phyloP scores from a whole-genome alignment of 2,113 vertebrate genomes.

The Catagonus wagneri region DNA sequence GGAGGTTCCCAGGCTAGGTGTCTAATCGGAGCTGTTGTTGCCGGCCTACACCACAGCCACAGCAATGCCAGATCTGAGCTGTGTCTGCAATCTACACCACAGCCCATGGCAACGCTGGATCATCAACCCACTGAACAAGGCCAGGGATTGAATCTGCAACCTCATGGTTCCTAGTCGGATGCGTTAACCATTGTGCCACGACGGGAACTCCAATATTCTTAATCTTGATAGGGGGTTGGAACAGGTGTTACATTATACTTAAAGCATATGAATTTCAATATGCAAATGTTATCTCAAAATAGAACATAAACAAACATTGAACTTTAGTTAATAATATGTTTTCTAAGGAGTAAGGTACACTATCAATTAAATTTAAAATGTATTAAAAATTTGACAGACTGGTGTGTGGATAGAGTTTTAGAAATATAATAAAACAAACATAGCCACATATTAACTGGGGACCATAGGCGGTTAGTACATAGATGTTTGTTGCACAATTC shows the following conservation, averaged over 20 bases:
- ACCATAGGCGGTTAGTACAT: background rate
- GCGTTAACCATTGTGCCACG: too few species aligned
- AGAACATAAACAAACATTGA: slow-evolving; percentile 39
- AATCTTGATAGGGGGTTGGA: too few species aligned
- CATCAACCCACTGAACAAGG: too few species aligned
- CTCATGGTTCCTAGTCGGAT: too few species aligned
- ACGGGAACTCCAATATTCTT: too few species aligned
- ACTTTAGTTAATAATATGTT: slow-evolving; percentile 1
- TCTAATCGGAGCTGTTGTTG: too few species aligned
- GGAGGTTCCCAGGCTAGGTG: too few species aligned
- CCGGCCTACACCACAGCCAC: too few species aligned
- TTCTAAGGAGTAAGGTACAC: background rate
- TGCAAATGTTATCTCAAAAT: background rate
- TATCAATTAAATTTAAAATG: background rate
- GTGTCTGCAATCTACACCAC: too few species aligned
- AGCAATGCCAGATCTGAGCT: too few species aligned
- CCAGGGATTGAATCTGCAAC: too few species aligned
- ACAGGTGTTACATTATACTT: background rate
- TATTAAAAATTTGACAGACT: background rate
- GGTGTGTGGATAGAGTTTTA: background rate
- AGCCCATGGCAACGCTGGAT: too few species aligned
- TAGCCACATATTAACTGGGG: background rate
- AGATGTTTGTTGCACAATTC: background rate
- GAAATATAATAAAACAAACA: background rate
- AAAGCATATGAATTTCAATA: background rate